A percentile compares a stretch with the other conserved stretches of the same genome.
These are phyloP conservation scores for Tenualosa ilisha DNA, from an alignment of 2,797 vertebrate species.

Conservation along the genomic window DNA sequence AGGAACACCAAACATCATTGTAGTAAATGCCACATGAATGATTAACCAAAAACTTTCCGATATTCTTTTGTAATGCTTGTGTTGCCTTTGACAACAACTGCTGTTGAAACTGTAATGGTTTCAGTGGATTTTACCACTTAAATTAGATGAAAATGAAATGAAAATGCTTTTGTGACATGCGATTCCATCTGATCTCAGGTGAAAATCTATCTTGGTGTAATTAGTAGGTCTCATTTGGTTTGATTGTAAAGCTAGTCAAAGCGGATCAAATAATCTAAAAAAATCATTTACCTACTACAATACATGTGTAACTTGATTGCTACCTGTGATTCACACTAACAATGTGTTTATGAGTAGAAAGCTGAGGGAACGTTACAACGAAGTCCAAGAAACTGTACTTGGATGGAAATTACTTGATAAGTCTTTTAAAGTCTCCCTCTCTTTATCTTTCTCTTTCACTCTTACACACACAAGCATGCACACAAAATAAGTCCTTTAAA, in stretches of 20 bases:
- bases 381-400: neutral
- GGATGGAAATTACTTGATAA: neutral
- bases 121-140: neutral
- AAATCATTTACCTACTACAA: neutral
- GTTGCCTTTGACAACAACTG: neutral
- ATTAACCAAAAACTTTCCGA: neutral
- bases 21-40: neutral
- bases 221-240: neutral
- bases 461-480: neutral
- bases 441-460: neutral
- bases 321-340: neutral
- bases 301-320: neutral
- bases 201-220: neutral
- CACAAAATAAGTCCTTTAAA: neutral
- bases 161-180: neutral
- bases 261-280: neutral
- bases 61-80: neutral
- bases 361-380: neutral
- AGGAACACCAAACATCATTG: neutral
- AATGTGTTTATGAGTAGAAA: neutral
- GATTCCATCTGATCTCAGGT: neutral
- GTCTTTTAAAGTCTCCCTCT: neutral
- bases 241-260: conserved; percentile 1
- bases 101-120: neutral
- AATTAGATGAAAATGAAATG: neutral